Evolutionary conservation across 2,113 vertebrate genomes (phyloP).

Genomic region (Crocuta crocuta): DNA sequence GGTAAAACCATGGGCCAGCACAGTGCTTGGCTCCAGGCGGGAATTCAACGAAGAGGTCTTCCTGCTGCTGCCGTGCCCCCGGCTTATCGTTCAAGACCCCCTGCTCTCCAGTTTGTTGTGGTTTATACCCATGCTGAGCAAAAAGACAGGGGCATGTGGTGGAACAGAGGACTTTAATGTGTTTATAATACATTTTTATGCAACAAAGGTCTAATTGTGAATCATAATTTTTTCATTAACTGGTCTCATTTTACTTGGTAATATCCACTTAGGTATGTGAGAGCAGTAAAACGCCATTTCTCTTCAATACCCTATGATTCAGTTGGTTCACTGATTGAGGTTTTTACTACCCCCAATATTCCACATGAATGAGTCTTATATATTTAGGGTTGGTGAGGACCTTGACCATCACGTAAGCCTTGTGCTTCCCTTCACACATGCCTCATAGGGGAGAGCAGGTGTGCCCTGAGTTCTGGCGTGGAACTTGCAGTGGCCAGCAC

Average conservation of each 20-base stretch:
- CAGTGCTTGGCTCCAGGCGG: neutral
- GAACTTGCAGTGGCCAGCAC: neutral
- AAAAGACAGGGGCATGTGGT: neutral
- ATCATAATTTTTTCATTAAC: conserved; percentile 80
- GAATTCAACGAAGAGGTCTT: neutral
- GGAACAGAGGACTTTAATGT: conserved; percentile 46
- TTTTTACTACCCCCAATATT: conserved; percentile 49
- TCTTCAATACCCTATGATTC: conserved; percentile 77
- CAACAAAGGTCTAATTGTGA: conserved; percentile 70
- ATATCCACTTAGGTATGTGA: conserved; percentile 69
- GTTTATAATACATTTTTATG: conserved; percentile 72
- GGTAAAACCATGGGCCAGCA: neutral
- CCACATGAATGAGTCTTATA: conserved; percentile 27
- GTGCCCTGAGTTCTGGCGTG: neutral
- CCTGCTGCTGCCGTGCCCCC: neutral
- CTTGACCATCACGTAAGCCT: neutral
- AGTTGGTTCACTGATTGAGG: conserved; percentile 69
- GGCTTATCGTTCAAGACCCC: neutral
- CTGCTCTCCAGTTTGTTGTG: neutral
- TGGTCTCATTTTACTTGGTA: conserved; percentile 78
- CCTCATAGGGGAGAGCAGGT: neutral
- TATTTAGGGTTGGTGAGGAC: conserved; percentile 60
- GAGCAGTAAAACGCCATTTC: conserved; percentile 71
- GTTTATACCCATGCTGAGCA: neutral
- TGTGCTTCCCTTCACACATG: neutral